Percentiles rank a stretch among this genome's conserved stretches.
Conservation (phyloP, 2,113 vertebrate species). For the Rhinoptilus africanus region DNA sequence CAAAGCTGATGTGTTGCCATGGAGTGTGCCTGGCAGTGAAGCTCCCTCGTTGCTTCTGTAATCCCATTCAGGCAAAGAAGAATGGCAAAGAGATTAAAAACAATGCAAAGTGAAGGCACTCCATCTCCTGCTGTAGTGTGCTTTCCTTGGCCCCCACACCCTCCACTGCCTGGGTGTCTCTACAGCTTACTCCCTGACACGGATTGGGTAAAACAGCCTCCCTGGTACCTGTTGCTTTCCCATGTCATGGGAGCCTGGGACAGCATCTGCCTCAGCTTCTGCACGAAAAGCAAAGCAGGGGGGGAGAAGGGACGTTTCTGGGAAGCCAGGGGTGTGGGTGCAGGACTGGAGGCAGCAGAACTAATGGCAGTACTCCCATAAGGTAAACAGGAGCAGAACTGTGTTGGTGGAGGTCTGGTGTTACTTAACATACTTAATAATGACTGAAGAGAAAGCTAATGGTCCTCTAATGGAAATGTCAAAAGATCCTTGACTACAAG, state of each 20-base stretch:
- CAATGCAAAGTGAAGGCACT: neutral
- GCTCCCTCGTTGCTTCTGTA: slow-evolving; percentile 14
- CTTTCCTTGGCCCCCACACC: neutral
- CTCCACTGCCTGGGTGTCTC: neutral
- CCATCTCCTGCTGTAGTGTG: rapidly evolving
- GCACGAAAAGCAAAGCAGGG: neutral
- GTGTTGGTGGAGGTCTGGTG: neutral
- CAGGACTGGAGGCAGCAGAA: neutral
- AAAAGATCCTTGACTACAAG: neutral
- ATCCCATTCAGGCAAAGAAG: slow-evolving; percentile 13
- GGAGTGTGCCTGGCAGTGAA: slow-evolving; percentile 25
- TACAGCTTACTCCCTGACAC: rapidly evolving
- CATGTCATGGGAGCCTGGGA: rapidly evolving
- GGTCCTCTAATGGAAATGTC: neutral
- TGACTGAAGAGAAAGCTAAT: neutral
- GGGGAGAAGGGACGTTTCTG: neutral
- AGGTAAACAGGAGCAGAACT: neutral
- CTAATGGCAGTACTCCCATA: neutral
- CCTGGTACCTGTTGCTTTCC: neutral
- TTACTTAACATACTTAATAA: neutral
- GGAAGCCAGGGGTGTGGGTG: neutral
- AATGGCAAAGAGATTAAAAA: neutral
- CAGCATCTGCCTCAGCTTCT: neutral
- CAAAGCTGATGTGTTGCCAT: slow-evolving; percentile 54
- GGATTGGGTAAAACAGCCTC: neutral